phyloP scores from a whole-genome alignment of 1,140 invertebrate species.

The Magallana gigas region DNA sequence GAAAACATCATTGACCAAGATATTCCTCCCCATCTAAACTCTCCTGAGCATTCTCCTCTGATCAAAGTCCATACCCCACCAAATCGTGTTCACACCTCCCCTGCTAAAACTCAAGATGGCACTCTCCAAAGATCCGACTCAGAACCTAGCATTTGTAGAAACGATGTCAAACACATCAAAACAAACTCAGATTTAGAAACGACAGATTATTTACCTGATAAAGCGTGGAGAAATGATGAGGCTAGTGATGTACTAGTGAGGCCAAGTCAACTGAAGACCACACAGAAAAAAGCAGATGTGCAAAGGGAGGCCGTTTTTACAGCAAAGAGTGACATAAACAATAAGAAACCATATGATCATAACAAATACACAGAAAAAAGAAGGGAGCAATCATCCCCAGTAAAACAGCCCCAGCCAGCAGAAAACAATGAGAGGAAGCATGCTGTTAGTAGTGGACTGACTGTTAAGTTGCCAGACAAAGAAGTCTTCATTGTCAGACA shows the following conservation, averaged over 20 bases:
- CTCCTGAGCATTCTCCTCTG: background rate
- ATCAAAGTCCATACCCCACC: background rate
- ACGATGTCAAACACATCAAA: background rate
- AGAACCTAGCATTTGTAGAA: background rate
- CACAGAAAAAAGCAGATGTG: background rate
- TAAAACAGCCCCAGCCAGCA: background rate
- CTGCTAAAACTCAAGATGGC: background rate
- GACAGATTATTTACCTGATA: background rate
- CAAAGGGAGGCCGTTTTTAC: background rate
- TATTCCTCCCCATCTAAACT: background rate
- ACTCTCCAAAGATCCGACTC: background rate
- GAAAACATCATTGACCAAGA: slow-evolving; percentile 9
- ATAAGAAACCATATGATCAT: slow-evolving; percentile 18
- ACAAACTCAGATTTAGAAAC: background rate
- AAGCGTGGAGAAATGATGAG: slow-evolving; percentile 3
- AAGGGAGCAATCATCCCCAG: background rate
- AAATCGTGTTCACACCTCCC: slow-evolving; percentile 9
- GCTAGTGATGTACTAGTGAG: background rate
- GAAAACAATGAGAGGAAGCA: background rate
- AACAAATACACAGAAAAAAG: slow-evolving; percentile 14
- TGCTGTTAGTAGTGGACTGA: slow-evolving; percentile 5
- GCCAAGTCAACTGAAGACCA: slow-evolving; percentile 12
- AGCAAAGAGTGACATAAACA: slow-evolving; percentile 12
- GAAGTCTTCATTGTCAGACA: slow-evolving; percentile 30
- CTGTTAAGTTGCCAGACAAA: slow-evolving; percentile 44